Evolutionary conservation across 2,888 invertebrate species (phyloP).

Genomic region (Aporophyla lueneburgensis): DNA sequence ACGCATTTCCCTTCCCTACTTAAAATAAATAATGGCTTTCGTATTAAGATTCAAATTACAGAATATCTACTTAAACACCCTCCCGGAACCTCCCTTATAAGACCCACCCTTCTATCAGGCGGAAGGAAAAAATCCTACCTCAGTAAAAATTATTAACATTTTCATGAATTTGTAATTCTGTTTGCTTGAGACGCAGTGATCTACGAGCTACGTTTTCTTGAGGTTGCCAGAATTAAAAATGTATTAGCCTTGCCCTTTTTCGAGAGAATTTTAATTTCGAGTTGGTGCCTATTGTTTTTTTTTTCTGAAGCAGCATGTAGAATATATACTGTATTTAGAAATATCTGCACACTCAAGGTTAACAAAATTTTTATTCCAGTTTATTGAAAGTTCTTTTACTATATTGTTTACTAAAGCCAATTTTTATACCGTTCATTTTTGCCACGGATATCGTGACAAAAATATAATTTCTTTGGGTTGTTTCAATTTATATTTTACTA

Average conservation of each 20-base stretch:
- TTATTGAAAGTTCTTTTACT: background rate
- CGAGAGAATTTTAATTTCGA: constrained; percentile 50
- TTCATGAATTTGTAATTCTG: constrained; percentile 83
- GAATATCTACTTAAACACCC: constrained; percentile 83
- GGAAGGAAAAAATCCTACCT: constrained; percentile 74
- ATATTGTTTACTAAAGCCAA: constrained; percentile 5
- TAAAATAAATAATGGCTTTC: constrained; percentile 86
- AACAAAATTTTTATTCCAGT: background rate
- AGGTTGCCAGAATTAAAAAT: constrained; percentile 73
- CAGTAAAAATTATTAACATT: constrained; percentile 85
- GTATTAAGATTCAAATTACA: constrained; percentile 88
- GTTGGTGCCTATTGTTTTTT: constrained; percentile 33
- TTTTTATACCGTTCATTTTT: background rate
- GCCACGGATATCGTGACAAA: background rate
- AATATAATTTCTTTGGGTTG: background rate
- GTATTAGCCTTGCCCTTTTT: constrained; percentile 66
- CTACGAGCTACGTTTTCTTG: constrained; percentile 72
- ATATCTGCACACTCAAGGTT: background rate
- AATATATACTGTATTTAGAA: background rate
- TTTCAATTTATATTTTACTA: constrained; percentile 9
- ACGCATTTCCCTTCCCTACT: constrained; percentile 80
- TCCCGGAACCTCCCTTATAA: constrained; percentile 76
- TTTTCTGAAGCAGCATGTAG: background rate
- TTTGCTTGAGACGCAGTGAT: constrained; percentile 74
- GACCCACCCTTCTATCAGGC: constrained; percentile 80